phyloP scores from a whole-genome alignment of 92 coral and sea anemone genomes.

The Zoanthus solanderi region DNA sequence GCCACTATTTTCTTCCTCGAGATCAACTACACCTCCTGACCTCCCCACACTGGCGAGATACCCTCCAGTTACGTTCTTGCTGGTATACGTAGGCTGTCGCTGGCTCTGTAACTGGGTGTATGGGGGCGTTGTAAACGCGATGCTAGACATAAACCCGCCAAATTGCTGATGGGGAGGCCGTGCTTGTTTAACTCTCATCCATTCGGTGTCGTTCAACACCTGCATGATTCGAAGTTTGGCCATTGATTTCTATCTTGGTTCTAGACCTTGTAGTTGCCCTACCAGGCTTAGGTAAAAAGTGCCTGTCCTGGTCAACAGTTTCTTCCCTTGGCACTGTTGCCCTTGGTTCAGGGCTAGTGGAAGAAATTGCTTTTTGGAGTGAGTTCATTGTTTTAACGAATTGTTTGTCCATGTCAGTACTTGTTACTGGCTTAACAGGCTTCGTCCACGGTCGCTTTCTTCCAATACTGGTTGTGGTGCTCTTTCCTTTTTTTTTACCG shows the following conservation, averaged over 20 bases:
- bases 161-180: background rate
- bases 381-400: background rate
- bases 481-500: background rate
- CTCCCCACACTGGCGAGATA: background rate
- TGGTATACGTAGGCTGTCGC: background rate
- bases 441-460: background rate
- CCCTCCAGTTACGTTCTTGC: background rate
- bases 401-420: background rate
- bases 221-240: constrained; percentile 6
- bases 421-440: constrained; percentile 4
- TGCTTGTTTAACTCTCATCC: constrained; percentile 13
- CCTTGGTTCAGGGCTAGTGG: background rate
- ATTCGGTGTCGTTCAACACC: constrained; percentile 4
- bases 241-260: constrained; percentile 12
- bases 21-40: background rate
- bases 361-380: background rate
- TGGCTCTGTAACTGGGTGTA: background rate
- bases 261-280: constrained; percentile 2
- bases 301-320: constrained; percentile 4
- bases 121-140: background rate
- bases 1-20: background rate
- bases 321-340: background rate
- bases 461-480: background rate
- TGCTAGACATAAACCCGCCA: background rate
- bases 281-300: background rate